A percentile compares a stretch with the other conserved stretches of the same genome.
Conservation (phyloP, 2,113 vertebrate genomes). For the Oryzias woworae region DNA sequence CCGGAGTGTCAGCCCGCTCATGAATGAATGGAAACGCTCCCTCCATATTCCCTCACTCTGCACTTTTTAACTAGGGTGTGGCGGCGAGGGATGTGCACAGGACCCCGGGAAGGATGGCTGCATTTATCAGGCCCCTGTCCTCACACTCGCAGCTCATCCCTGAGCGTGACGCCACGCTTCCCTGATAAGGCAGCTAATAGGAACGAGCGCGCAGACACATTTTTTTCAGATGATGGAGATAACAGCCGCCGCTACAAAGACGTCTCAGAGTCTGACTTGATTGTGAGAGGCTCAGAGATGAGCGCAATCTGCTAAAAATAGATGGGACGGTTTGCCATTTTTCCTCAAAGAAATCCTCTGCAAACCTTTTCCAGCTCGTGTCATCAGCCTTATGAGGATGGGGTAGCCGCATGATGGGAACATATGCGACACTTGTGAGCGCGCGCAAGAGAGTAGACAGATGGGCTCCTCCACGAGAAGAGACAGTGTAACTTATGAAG, state of each 20-base stretch:
- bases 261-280: slow-evolving; percentile 32
- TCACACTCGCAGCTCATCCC: slow-evolving; percentile 70
- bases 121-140: slow-evolving; percentile 71
- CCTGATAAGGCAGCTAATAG: slow-evolving; percentile 75
- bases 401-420: slow-evolving; percentile 17
- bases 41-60: slow-evolving; percentile 69
- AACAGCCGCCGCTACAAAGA: slow-evolving; percentile 26
- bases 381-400: slow-evolving; percentile 24
- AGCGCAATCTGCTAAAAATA: slow-evolving; percentile 6
- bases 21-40: slow-evolving; percentile 71
- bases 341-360: neutral
- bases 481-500: slow-evolving; percentile 64
- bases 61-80: slow-evolving; percentile 79
- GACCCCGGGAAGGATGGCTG: slow-evolving; percentile 66
- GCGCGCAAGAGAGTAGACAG: slow-evolving; percentile 40
- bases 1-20: slow-evolving; percentile 33
- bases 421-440: slow-evolving; percentile 27
- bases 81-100: slow-evolving; percentile 11
- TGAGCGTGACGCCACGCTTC: slow-evolving; percentile 60
- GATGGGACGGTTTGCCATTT: neutral
- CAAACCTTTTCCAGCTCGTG: slow-evolving; percentile 16
- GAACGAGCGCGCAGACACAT: slow-evolving; percentile 63
- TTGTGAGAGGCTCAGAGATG: slow-evolving; percentile 15
- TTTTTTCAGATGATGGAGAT: slow-evolving; percentile 60
- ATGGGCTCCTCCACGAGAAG: slow-evolving; percentile 48